Evolutionary conservation across 2,113 vertebrate species (phyloP), one percentile per base, ranked within the genome.

Genomic region (Neolamprologus falcicula): DNA sequence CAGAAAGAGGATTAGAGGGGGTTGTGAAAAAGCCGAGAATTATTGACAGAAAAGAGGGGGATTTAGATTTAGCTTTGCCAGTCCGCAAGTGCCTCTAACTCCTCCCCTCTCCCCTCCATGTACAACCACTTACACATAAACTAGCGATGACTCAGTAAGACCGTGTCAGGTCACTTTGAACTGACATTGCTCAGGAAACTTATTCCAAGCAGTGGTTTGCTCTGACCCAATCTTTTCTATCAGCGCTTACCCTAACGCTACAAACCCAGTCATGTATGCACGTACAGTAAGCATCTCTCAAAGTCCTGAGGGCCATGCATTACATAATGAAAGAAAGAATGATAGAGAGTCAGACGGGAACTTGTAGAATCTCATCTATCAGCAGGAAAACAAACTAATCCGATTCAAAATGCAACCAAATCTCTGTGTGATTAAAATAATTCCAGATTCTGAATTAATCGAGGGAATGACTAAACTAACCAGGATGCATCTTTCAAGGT

Each of bases 11-110:
- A 94, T 93, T 92, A 94, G 73, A 89, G 84, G 35, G 31, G 88
- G 83, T 89, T 93, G 91, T 93, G 91, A 90, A 93, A 91, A 94
- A 90, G 87, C 89, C 35, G 84, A 89, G 90, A 92, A 90, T 92
- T 94, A 92, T 93, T 94, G 93, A 92, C 90, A 37, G 86, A 81
- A 87, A 90, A 91, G 28, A 88, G 84, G 85, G 55, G 93, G 91
- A 91, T 94, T 94, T 91, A 82, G 92, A 90, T 87, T 94, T 86
- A 89, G 87, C 89, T 89, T 83, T 71, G 85, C 71, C 53, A 63
- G 92, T 90, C 87, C 68, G 50, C 54, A 54, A 28, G 31, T 83
- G 59, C 82, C 81, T 85, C 78, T 83, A 47, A 85, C 85, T 55
- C 82, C 57, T 83, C 84, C 80, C 40, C 52, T 68, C 83, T 33